Conservation (phyloP, 2,888 invertebrate species). For the Patella depressa region DNA sequence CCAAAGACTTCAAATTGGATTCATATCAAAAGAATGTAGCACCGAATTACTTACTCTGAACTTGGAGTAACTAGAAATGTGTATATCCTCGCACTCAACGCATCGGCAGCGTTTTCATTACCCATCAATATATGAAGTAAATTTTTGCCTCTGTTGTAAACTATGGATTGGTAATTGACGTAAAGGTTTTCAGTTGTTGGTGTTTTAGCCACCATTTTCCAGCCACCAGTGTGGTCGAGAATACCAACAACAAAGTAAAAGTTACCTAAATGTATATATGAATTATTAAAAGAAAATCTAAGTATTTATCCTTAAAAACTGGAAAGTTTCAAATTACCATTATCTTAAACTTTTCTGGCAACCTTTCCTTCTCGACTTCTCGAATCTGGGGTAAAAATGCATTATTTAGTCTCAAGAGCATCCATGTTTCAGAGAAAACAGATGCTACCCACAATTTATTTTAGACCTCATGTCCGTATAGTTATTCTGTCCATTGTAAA, state of each 20-base stretch:
- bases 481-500: too few species aligned
- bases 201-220: slow-evolving; percentile 26
- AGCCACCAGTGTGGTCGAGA: slow-evolving; percentile 32
- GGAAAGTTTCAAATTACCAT: not conserved
- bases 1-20: not conserved
- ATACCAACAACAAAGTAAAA: slow-evolving; percentile 35
- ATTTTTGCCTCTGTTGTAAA: slow-evolving; percentile 39
- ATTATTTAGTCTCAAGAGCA: too few species aligned
- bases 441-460: too few species aligned
- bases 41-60: not conserved
- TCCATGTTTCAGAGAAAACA: too few species aligned
- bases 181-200: slow-evolving; percentile 41
- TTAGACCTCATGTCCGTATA: too few species aligned
- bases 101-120: slow-evolving; percentile 48
- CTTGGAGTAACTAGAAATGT: slow-evolving; percentile 28
- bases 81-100: slow-evolving; percentile 45
- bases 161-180: slow-evolving; percentile 50
- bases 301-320: not conserved
- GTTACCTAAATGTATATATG: slow-evolving; percentile 20
- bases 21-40: too few species aligned
- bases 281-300: not conserved
- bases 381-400: too few species aligned
- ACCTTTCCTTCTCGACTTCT: too few species aligned
- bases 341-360: too few species aligned
- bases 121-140: slow-evolving; percentile 44